Conservation (phyloP, 1,140 invertebrate genomes). For the Aphelenchoides fujianensis region DNA sequence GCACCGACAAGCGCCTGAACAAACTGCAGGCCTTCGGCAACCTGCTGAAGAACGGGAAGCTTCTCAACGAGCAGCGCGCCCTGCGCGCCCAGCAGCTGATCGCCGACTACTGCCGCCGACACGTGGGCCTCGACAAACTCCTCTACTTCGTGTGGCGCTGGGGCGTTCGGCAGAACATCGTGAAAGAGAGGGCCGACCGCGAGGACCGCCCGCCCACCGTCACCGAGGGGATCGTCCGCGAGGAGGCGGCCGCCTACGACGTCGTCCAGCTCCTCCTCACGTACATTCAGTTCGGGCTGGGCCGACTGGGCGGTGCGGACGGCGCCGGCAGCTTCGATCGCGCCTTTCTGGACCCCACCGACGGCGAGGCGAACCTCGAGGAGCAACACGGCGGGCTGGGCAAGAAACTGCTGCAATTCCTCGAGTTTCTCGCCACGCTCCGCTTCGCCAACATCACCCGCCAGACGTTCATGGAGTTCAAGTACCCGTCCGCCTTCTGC, state of each 20-base stretch:
- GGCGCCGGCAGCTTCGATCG: background rate
- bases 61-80: background rate
- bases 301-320: background rate
- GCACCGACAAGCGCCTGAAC: slow-evolving; percentile 33
- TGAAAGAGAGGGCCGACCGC: background rate
- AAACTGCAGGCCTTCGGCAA: no score
- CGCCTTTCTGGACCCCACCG: background rate
- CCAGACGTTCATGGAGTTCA: slow-evolving; percentile 34
- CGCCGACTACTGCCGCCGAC: background rate
- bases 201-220: background rate
- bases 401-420: slow-evolving; percentile 39
- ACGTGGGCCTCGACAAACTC: slow-evolving; percentile 33
- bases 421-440: slow-evolving; percentile 39
- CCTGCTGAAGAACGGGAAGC: background rate
- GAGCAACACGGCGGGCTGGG: slow-evolving; percentile 41
- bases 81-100: background rate
- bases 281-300: slow-evolving; percentile 12
- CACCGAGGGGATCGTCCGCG: no score
- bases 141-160: slow-evolving; percentile 27
- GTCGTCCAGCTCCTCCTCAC: background rate
- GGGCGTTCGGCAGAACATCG: background rate
- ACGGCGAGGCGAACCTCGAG: slow-evolving; percentile 26
- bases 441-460: slow-evolving; percentile 28
- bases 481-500: slow-evolving; percentile 29
- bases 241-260: background rate